A percentile compares a stretch with the other conserved stretches of the same genome.
Conservation (phyloP, 2,888 invertebrate species). For the Cetonia aurata region DNA sequence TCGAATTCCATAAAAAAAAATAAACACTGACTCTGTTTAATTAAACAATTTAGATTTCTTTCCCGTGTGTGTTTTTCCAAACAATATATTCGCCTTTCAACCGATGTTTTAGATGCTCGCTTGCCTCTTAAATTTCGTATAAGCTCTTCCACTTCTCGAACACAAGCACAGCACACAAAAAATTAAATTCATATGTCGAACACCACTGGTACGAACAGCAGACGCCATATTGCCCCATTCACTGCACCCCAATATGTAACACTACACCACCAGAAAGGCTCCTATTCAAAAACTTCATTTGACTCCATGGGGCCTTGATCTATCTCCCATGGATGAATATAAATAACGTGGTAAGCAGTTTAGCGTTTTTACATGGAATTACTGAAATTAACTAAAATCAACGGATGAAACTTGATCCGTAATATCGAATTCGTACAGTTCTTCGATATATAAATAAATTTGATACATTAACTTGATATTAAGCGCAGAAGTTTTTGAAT, state of each 20-base stretch:
- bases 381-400: too few species aligned
- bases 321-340: constrained; percentile 27
- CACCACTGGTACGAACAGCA: constrained; percentile 44
- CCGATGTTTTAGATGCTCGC: too few species aligned
- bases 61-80: constrained; percentile 7
- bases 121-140: constrained; percentile 3
- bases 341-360: constrained; percentile 22
- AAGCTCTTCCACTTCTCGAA: constrained; percentile 14
- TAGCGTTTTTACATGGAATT: background rate
- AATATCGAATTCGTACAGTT: too few species aligned
- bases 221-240: constrained; percentile 44
- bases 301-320: constrained; percentile 37
- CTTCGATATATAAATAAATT: too few species aligned
- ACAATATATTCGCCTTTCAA: constrained; percentile 3
- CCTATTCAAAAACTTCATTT: constrained; percentile 40
- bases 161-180: constrained; percentile 36
- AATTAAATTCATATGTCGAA: constrained; percentile 39
- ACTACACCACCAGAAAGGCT: constrained; percentile 45
- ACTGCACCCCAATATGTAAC: constrained; percentile 44
- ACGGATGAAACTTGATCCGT: background rate
- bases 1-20: too few species aligned
- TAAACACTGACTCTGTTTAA: too few species aligned
- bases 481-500: constrained; percentile 25
- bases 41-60: background rate
- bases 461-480: background rate